Evolutionary conservation across 2,113 vertebrate species (phyloP).

Genomic region (Pachypanchax playfairii): DNA sequence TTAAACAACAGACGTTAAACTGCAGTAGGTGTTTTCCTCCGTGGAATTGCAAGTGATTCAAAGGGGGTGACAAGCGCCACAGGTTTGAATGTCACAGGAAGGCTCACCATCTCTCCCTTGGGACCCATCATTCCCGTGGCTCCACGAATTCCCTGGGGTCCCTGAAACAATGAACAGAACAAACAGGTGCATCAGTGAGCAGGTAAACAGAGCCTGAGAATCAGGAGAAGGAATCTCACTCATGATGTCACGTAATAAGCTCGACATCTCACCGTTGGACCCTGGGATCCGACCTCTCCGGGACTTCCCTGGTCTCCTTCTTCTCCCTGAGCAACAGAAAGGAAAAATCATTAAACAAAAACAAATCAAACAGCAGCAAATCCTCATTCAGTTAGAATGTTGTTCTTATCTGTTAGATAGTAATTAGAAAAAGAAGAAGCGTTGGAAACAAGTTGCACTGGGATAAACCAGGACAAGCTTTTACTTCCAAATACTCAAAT

Average conservation of each 20-base stretch:
- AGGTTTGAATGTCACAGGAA: background rate
- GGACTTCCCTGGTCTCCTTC: slow-evolving; percentile 90
- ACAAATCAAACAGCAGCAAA: too few species aligned
- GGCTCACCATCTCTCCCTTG: slow-evolving; percentile 90
- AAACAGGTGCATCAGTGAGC: slow-evolving; percentile 26
- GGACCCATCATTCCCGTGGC: slow-evolving; percentile 87
- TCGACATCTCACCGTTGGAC: slow-evolving; percentile 84
- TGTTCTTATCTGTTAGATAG: slow-evolving; percentile 17
- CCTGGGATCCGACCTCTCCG: slow-evolving; percentile 91
- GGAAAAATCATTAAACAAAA: too few species aligned
- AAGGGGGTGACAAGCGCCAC: background rate
- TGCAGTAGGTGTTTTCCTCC: background rate
- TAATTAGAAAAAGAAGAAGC: slow-evolving; percentile 42
- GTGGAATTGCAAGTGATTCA: background rate
- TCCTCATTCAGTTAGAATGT: background rate
- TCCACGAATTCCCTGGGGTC: slow-evolving; percentile 88
- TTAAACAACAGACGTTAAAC: background rate
- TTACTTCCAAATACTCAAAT: slow-evolving; percentile 32
- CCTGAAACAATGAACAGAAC: slow-evolving; percentile 78
- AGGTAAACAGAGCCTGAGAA: background rate
- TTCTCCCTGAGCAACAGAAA: slow-evolving; percentile 83
- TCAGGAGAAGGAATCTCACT: background rate
- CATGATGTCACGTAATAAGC: slow-evolving; percentile 34
- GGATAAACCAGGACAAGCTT: too few species aligned
- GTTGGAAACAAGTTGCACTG: too few species aligned